A percentile compares a stretch with the other conserved stretches of the same genome.
Evolutionary conservation across 2,113 vertebrate genomes (phyloP).

Genomic region (Muntiacus muntjak): DNA sequence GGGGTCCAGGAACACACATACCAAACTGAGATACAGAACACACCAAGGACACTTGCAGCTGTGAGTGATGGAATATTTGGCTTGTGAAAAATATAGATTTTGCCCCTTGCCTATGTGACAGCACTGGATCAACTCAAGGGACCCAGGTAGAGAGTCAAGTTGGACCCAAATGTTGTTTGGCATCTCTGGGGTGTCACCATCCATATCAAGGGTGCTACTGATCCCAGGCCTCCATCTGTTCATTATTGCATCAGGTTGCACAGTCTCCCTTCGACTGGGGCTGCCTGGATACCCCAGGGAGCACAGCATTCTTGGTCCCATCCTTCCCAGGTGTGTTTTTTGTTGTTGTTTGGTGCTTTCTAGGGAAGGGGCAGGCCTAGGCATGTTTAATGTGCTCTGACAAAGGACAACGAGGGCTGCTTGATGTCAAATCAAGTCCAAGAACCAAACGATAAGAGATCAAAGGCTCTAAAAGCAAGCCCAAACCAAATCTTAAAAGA

Average conservation of each 20-base stretch:
- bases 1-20: background rate
- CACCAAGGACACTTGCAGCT: background rate
- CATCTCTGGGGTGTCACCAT: background rate
- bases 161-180: no score
- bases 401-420: background rate
- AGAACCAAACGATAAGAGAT: background rate
- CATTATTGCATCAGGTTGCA: background rate
- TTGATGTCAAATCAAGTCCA: background rate
- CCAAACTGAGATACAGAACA: background rate
- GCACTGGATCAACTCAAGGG: background rate
- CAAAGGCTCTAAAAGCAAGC: slow-evolving; percentile 17
- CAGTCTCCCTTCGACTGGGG: background rate
- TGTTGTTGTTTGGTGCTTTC: background rate
- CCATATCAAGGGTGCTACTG: background rate
- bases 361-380: background rate
- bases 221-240: no score
- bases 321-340: background rate
- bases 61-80: background rate
- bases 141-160: background rate
- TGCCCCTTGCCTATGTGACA: background rate
- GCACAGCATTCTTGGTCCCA: background rate
- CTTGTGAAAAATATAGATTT: background rate
- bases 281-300: background rate
- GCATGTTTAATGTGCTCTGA: background rate
- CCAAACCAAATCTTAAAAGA: background rate